These are phyloP conservation scores for Epinephelus malabaricus DNA, from an alignment of 2,797 vertebrate species.

Conservation along the genomic window DNA sequence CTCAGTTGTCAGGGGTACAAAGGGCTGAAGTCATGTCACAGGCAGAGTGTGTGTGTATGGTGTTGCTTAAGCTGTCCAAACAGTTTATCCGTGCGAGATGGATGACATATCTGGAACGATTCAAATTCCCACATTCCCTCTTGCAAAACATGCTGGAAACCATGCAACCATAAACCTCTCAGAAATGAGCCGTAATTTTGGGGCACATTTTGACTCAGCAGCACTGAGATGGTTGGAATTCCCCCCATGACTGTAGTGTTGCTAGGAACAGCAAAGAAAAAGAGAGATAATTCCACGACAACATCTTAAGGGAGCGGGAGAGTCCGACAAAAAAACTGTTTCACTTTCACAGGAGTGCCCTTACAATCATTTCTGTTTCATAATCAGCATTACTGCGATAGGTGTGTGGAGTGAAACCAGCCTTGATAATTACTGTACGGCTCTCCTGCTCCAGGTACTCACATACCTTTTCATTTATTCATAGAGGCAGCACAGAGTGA, in stretches of 20 bases:
- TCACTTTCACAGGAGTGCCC: constrained; percentile 32
- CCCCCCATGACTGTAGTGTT: constrained; percentile 46
- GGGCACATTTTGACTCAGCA: constrained; percentile 61
- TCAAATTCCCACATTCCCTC: constrained; percentile 63
- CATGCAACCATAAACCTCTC: constrained; percentile 60
- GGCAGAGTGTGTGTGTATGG: constrained; percentile 29
- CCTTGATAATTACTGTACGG: constrained; percentile 60
- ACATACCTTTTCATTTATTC: constrained; percentile 78
- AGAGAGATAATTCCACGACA: constrained; percentile 16
- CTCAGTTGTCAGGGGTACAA: constrained; percentile 40
- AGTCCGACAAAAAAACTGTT: constrained; percentile 29
- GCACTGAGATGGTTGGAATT: constrained; percentile 62
- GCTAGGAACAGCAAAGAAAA: constrained; percentile 33
- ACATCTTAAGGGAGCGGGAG: constrained; percentile 26
- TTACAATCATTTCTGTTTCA: constrained; percentile 28
- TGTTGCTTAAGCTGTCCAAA: constrained; percentile 72
- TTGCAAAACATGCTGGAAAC: constrained; percentile 61
- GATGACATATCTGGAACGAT: constrained; percentile 63
- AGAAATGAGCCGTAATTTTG: constrained; percentile 52
- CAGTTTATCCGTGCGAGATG: constrained; percentile 67
- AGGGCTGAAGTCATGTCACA: constrained; percentile 50
- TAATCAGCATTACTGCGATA: constrained; percentile 38
- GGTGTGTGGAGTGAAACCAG: constrained; percentile 54
- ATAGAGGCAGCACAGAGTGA: constrained; percentile 76
- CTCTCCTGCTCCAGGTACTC: constrained; percentile 47